These are phyloP conservation scores for Pyrrhosoma nymphula DNA, from an alignment of 2,888 invertebrate species.

Conservation along the genomic window DNA sequence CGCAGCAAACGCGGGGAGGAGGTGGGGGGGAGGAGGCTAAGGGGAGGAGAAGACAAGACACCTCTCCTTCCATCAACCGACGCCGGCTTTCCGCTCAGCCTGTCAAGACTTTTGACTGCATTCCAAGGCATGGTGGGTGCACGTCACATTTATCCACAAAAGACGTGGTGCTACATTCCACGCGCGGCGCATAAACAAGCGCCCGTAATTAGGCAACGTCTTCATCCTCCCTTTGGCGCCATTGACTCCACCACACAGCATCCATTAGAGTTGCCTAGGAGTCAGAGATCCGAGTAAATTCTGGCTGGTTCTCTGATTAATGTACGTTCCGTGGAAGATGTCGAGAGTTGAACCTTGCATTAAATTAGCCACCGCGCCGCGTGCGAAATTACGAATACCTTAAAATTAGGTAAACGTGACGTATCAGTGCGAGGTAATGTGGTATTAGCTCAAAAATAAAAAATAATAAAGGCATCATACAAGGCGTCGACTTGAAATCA, in stretches of 20 bases:
- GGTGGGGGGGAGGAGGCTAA: no score
- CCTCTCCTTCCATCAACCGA: not conserved
- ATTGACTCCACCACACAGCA: not conserved
- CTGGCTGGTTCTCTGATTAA: not conserved
- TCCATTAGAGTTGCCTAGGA: not conserved
- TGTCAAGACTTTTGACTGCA: conserved; percentile 17
- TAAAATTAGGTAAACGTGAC: not conserved
- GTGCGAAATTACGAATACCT: not conserved
- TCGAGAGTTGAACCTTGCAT: not conserved
- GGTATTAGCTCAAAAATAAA: not conserved
- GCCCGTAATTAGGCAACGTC: conserved; percentile 16
- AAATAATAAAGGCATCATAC: no score
- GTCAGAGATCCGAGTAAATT: not conserved
- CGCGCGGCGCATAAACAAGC: conserved; percentile 16
- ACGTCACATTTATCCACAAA: not conserved
- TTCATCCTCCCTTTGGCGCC: conserved; percentile 6
- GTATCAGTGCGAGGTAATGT: not conserved
- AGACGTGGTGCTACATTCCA: not conserved
- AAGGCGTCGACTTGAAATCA: no score
- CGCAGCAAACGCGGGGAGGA: not conserved
- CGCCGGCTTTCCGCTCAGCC: not conserved
- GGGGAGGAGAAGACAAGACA: no score
- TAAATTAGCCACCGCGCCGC: not conserved
- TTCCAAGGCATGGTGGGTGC: not conserved
- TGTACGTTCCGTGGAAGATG: not conserved